Evolutionary conservation across 2,797 vertebrate genomes (phyloP), one percentile per base, ranked within the genome.

Genomic region (Mus spretus): DNA sequence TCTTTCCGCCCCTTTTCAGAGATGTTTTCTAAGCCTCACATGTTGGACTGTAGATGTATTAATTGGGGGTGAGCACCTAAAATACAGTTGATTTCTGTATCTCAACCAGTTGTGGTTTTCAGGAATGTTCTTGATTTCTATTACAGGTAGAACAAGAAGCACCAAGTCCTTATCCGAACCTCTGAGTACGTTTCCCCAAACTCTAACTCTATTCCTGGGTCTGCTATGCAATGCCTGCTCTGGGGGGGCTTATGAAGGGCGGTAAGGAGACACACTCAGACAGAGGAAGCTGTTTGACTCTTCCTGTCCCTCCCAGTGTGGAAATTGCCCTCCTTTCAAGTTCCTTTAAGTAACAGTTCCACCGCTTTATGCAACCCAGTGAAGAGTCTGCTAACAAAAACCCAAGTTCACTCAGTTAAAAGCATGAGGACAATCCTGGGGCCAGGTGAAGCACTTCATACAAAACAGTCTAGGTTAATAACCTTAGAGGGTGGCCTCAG

Each of bases 151-250:
- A n/a, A 19, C 10, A 91, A 91, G 63, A 61, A 2, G 1, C 55
- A 3, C 72, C 59, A 91, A 90, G 91, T 34, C 28, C 91, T 10
- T 40, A 84, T 11, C 57, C 94, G 50, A 79, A 40, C 78, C 20
- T 93, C 34, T 87, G 4, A 3, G 97, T 97, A 95, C 80, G 96
- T 95, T 63, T 81, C 57, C 28, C 55, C 10, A 72, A 37, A 59
- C 93, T 85, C 37, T 37, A 91, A 89, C 22, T 84, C 17, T n/a
- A 26, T 44, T 85, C 20, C 59, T 65, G 31, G 0, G 37, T 84
- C n/a, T 82, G 78, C 79, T 96, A 57, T 15, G 24, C 75, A 34
- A 31, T 61, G n/a, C 37, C 72, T 78, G 7, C 26, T 55, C 0
- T 40, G 59, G 10, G 28, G 44, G 6, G 65, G 13, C 13, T 3